Conservation (phyloP, 1,140 invertebrate species). For the Cardiocondyla obscurior region DNA sequence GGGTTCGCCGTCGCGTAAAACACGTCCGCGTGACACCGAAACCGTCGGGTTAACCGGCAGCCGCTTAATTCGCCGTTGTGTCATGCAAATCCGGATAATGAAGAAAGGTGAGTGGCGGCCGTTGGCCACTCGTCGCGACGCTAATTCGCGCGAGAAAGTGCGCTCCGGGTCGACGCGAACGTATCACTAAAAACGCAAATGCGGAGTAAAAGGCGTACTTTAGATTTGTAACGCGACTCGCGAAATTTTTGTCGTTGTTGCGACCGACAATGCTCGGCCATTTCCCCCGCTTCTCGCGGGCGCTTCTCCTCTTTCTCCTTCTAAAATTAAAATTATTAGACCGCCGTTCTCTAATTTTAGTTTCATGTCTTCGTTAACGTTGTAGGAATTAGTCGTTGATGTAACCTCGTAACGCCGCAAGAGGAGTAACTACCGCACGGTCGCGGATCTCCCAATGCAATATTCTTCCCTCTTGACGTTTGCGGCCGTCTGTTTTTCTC, state of each 20-base stretch:
- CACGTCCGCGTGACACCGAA: conserved; percentile 5
- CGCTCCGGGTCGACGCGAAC: too few relatives aligned
- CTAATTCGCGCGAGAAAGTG: conserved; percentile 19
- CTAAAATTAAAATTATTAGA: conserved; percentile 30
- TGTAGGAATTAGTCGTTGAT: conserved; percentile 32
- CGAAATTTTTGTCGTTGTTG: background rate
- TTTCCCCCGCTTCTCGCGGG: background rate
- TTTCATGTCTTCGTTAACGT: conserved; percentile 52
- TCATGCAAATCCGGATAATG: conserved; percentile 57
- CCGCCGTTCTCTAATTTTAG: conserved; percentile 40
- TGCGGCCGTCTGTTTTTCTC: conserved; percentile 12
- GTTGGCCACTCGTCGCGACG: background rate
- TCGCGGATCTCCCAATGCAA: conserved; percentile 6
- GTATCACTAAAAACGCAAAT: background rate
- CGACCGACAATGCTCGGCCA: background rate
- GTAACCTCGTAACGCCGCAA: conserved; percentile 27
- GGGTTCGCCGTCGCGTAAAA: conserved; percentile 13
- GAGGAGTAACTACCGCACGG: conserved; percentile 19
- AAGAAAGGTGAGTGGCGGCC: conserved; percentile 25
- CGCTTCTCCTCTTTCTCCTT: background rate
- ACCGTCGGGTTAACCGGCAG: conserved; percentile 9
- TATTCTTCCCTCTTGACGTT: conserved; percentile 18
- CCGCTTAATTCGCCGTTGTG: conserved; percentile 46
- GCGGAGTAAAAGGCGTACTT: background rate
- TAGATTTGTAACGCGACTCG: background rate